phyloP scores from a whole-genome alignment of 2,113 vertebrate species.

The Chloropsis hardwickii region DNA sequence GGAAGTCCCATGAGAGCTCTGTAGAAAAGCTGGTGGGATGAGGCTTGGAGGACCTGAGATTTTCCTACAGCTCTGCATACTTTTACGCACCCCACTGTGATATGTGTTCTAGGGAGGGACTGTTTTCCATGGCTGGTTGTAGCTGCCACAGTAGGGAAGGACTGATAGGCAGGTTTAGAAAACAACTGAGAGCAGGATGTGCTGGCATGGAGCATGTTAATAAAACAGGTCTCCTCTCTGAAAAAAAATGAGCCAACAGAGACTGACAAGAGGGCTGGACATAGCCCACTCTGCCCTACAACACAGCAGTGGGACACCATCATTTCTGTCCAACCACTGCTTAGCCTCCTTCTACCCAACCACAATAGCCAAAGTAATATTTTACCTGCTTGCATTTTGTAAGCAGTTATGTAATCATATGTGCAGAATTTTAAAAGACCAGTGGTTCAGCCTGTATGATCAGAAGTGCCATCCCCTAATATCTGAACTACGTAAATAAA shows the following conservation, averaged over 20 bases:
- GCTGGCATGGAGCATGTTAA: neutral
- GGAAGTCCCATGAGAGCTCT: neutral
- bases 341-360: neutral
- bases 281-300: neutral
- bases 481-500: neutral
- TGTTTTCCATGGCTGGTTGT: neutral
- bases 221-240: neutral
- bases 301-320: neutral
- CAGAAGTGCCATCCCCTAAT: neutral
- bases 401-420: neutral
- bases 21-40: neutral
- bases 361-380: neutral
- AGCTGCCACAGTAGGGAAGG: neutral
- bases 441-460: neutral
- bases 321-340: neutral
- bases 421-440: neutral
- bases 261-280: neutral
- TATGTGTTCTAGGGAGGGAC: fast-evolving
- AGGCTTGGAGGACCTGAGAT: neutral
- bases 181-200: neutral
- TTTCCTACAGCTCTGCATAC: neutral
- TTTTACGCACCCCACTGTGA: neutral
- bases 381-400: neutral
- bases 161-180: neutral
- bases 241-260: neutral